These are phyloP conservation scores for Acleris emargana DNA, from an alignment of 2,888 invertebrate species.

Conservation along the genomic window DNA sequence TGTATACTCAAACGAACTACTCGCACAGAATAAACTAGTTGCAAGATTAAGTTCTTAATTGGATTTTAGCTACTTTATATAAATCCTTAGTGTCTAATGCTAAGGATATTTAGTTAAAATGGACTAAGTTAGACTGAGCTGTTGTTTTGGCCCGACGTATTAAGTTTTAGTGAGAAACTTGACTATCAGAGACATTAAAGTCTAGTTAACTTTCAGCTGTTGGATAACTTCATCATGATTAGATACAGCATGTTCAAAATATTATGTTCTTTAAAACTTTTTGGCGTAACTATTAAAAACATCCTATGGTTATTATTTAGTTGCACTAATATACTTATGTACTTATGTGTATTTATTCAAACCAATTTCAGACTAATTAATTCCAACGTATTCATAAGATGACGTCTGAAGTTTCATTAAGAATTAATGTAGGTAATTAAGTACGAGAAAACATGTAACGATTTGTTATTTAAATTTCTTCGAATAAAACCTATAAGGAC, in stretches of 20 bases:
- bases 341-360: no score
- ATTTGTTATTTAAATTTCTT: no score
- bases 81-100: slow-evolving; percentile 10
- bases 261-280: neutral
- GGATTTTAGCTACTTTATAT: slow-evolving; percentile 12
- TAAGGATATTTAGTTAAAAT: slow-evolving; percentile 11
- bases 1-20: no score
- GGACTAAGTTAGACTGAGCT: slow-evolving; percentile 12
- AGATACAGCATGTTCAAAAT: neutral
- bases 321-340: no score
- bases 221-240: neutral
- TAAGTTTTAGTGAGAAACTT: slow-evolving; percentile 21
- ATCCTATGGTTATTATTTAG: no score
- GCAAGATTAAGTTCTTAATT: neutral
- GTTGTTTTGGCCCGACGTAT: slow-evolving; percentile 5
- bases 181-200: slow-evolving; percentile 6
- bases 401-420: no score
- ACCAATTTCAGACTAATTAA: no score
- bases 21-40: no score
- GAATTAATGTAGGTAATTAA: no score
- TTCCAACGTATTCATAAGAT: no score
- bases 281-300: neutral
- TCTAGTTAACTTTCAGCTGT: slow-evolving; percentile 8
- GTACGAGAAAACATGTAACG: no score
- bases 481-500: no score